Conservation (phyloP, 2,113 vertebrate genomes). For the Rallus limicola region DNA sequence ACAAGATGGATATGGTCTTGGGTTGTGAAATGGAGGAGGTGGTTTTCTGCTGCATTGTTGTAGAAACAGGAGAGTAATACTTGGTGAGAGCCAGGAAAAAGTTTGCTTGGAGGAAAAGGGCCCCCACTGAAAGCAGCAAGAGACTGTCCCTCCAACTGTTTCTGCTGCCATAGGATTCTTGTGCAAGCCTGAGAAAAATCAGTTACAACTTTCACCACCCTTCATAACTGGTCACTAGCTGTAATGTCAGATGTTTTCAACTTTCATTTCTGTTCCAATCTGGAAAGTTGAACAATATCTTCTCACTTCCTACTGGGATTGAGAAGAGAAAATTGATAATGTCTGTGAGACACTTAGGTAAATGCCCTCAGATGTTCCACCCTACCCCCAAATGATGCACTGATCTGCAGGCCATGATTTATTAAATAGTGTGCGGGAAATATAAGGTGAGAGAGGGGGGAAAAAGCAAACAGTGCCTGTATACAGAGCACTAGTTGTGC, state of each 20-base stretch:
- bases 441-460: background rate
- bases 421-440: background rate
- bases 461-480: background rate
- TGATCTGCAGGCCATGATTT: background rate
- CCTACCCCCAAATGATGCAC: fast-evolving
- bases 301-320: background rate
- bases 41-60: background rate
- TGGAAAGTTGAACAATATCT: background rate
- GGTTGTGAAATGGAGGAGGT: background rate
- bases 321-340: background rate
- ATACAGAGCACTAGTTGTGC: background rate
- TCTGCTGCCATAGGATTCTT: background rate
- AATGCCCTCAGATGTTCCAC: background rate
- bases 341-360: background rate
- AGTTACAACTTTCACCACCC: background rate
- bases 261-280: background rate
- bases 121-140: background rate
- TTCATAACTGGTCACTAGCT: background rate
- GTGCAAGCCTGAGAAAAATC: background rate
- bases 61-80: background rate
- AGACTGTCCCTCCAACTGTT: background rate
- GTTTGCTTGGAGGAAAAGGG: background rate
- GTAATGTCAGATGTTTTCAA: background rate
- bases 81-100: background rate
- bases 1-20: background rate